A percentile compares a stretch with the other conserved stretches of the same genome.
phyloP scores from a whole-genome alignment of 1,140 invertebrate genomes.

The Liolophura sinensis region DNA sequence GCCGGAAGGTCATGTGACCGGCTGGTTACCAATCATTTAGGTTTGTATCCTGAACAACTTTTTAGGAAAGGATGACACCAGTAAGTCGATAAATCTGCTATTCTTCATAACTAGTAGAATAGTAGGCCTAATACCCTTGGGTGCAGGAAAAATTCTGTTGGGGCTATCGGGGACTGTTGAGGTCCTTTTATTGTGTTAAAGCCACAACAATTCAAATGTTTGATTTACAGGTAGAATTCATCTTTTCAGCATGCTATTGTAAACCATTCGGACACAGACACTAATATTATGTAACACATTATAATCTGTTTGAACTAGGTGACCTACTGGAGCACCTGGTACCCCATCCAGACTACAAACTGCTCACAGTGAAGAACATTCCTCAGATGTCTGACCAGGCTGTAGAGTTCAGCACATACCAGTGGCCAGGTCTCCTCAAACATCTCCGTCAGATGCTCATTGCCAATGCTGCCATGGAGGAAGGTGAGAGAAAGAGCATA shows the following conservation, averaged over 20 bases:
- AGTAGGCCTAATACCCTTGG: too few relatives aligned
- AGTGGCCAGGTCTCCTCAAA: conserved; percentile 56
- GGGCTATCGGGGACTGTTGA: too few relatives aligned
- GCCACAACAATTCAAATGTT: too few relatives aligned
- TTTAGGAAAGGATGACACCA: too few relatives aligned
- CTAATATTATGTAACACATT: too few relatives aligned
- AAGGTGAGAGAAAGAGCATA: conserved; percentile 48
- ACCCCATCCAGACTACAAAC: conserved; percentile 53
- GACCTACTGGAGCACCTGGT: conserved; percentile 48
- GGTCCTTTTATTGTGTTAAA: too few relatives aligned
- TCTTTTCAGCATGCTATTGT: too few relatives aligned
- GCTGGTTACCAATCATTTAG: conserved; percentile 25
- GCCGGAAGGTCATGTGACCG: conserved; percentile 22
- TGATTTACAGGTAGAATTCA: too few relatives aligned
- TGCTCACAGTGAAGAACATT: conserved; percentile 51
- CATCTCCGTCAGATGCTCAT: conserved; percentile 57
- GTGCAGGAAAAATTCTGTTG: too few relatives aligned
- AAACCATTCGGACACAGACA: too few relatives aligned
- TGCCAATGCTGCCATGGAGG: conserved; percentile 54
- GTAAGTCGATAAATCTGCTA: too few relatives aligned
- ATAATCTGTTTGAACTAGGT: conserved; percentile 29
- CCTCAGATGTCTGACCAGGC: conserved; percentile 54
- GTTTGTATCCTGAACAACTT: conserved; percentile 17
- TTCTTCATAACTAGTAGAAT: too few relatives aligned
- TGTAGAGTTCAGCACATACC: conserved; percentile 50